These are phyloP conservation scores for Callithrix jacchus DNA, from an alignment of 2,113 vertebrate genomes.

Conservation along the genomic window DNA sequence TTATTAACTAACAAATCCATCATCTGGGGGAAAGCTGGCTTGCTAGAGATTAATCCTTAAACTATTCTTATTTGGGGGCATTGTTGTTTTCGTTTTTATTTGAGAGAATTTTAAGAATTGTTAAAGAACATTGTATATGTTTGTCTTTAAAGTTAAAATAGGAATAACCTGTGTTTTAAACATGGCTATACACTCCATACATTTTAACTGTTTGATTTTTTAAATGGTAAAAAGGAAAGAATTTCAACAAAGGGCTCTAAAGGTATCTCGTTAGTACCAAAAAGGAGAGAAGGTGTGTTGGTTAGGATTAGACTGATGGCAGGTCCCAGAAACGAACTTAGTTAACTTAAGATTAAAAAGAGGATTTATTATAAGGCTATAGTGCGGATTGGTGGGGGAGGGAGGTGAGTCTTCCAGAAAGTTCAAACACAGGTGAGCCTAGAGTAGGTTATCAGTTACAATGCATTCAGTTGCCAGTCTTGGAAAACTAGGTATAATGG, in stretches of 20 bases:
- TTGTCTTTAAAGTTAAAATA: slow-evolving; percentile 24
- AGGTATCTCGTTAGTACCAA: not conserved
- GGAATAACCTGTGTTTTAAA: not conserved
- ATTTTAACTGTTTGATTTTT: slow-evolving; percentile 29
- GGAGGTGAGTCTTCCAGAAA: not conserved
- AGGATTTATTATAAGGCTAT: not conserved
- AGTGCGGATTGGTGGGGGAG: not conserved
- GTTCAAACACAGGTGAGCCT: not conserved
- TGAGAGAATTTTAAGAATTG: slow-evolving; percentile 59
- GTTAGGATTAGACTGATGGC: not conserved
- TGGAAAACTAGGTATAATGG: not conserved
- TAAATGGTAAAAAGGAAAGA: not conserved
- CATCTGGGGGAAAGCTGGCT: slow-evolving; percentile 71
- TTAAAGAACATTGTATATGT: slow-evolving; percentile 1
- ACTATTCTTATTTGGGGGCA: slow-evolving; percentile 71
- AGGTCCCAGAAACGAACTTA: not conserved
- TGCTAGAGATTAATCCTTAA: slow-evolving; percentile 75
- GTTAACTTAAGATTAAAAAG: not conserved
- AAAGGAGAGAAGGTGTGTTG: not conserved
- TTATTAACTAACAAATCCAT: slow-evolving; percentile 78
- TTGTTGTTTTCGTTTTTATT: slow-evolving; percentile 69
- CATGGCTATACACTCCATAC: not conserved
- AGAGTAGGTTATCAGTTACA: not conserved
- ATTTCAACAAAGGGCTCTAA: not conserved
- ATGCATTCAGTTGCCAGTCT: not conserved